Base-by-base conservation (phyloP, 2,888 invertebrate genomes). In the Diplazon laetatorius region DNA sequence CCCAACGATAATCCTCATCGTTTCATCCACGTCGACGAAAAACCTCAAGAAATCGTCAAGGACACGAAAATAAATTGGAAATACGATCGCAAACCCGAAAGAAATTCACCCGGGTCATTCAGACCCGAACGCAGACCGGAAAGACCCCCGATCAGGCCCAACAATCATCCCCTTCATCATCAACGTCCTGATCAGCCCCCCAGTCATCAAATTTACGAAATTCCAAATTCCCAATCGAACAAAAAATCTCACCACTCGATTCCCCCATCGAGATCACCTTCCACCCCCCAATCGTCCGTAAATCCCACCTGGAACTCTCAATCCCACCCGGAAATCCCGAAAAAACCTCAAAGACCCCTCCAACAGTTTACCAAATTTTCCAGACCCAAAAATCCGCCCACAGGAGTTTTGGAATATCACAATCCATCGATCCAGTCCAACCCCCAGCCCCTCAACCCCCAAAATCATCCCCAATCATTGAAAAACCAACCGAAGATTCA, bases 31-130 rank as follows among this genome's bases (percentile, higher is more conserved):
- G 68, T 85, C 8, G 82, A 80, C 6, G 71, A 75, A n/a, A 82
- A 82, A 8, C 76, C 78, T 4, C 80, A 65, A 42, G 80, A 88
- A 59, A 77, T 82, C 0, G 86, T 84, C 1, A 88, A 87, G 16
- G 87, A 89, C 48, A 44, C 84, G 20, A 84, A 81, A 22, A 62
- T 78, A 0, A 88, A 85, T 62, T 87, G 89, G 87, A 89, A 89
- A 55, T 81, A 84, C 2, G 89, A 90, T 0, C 88, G 89, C 60
- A 88, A 89, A 30, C 88, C 88, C n/a, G n/a, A n/a, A n/a, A n/a
- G n/a, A n/a, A n/a, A n/a, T n/a, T n/a, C n/a, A n/a, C n/a, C n/a
- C n/a, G n/a, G n/a, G n/a, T n/a, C n/a, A n/a, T n/a, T n/a, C n/a
- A n/a, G n/a, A n/a, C 82, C 85, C 1, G 78, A 78, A 6, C 78